Conservation (phyloP, 2,888 invertebrate genomes). For the Protula sp. region DNA sequence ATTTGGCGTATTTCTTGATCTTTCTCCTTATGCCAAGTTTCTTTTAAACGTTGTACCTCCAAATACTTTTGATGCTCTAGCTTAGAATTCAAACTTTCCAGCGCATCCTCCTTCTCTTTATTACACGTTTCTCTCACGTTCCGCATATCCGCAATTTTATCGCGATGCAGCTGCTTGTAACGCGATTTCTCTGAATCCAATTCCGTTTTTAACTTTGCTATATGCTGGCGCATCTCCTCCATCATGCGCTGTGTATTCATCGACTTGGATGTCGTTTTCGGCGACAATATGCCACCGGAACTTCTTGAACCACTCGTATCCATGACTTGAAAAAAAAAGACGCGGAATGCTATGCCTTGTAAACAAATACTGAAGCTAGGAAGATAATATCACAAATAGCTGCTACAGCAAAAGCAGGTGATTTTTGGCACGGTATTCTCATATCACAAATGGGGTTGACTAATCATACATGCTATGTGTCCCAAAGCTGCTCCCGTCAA, state of each 20-base stretch:
- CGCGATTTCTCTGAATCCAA: slow-evolving; percentile 37
- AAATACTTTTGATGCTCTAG: slow-evolving; percentile 30
- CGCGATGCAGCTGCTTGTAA: slow-evolving; percentile 34
- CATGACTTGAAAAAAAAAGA: too few relatives aligned
- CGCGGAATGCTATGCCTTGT: too few relatives aligned
- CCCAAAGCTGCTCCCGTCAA: too few relatives aligned
- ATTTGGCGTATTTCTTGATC: slow-evolving; percentile 41
- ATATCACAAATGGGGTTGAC: too few relatives aligned
- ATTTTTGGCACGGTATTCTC: too few relatives aligned
- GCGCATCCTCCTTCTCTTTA: slow-evolving; percentile 31
- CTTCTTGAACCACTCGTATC: too few relatives aligned
- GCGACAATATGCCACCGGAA: too few relatives aligned
- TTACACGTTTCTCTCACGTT: slow-evolving; percentile 33
- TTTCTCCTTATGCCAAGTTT: slow-evolving; percentile 33
- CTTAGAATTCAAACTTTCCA: slow-evolving; percentile 26
- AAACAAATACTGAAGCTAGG: too few relatives aligned
- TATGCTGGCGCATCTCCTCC: slow-evolving; percentile 16
- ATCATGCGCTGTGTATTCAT: slow-evolving; percentile 11
- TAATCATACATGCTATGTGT: too few relatives aligned
- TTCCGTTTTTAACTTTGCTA: slow-evolving; percentile 26
- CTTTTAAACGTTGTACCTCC: slow-evolving; percentile 33
- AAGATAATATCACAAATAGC: too few relatives aligned
- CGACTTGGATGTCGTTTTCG: neutral
- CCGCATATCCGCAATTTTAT: slow-evolving; percentile 36
- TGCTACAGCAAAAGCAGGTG: too few relatives aligned